Evolutionary conservation across 2,113 vertebrate genomes (phyloP).

Genomic region (Hydrolagus affinis): DNA sequence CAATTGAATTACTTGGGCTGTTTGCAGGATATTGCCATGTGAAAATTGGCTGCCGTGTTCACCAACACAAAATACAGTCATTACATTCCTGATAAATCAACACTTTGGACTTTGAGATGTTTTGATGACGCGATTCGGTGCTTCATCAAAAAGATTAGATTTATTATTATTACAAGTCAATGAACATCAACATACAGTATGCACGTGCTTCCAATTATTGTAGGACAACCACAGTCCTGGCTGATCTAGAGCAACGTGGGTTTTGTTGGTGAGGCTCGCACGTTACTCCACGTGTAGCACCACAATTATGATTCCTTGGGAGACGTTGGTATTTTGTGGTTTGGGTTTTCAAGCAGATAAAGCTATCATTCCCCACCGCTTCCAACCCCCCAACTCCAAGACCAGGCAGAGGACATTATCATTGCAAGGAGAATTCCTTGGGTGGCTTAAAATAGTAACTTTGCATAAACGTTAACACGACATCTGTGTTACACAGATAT

Average conservation of each 20-base stretch:
- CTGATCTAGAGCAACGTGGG: neutral
- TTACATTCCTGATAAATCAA: too few species aligned
- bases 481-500: neutral
- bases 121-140: too few species aligned
- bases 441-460: neutral
- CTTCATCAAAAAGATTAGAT: too few species aligned
- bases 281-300: neutral
- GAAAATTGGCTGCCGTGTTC: too few species aligned
- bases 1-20: too few species aligned
- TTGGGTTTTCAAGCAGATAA: neutral
- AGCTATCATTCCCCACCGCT: neutral
- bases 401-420: neutral
- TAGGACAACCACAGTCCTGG: too few species aligned
- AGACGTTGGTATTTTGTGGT: neutral
- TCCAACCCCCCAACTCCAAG: neutral
- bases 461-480: neutral
- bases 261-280: neutral
- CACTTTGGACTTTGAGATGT: too few species aligned
- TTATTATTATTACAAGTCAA: too few species aligned
- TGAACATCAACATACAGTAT: too few species aligned
- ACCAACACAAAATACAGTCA: too few species aligned
- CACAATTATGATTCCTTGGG: neutral
- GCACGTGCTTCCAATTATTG: too few species aligned
- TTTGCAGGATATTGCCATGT: too few species aligned
- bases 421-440: neutral